Base-by-base conservation (phyloP, 2,113 vertebrate genomes). In the Sula dactylatra region DNA sequence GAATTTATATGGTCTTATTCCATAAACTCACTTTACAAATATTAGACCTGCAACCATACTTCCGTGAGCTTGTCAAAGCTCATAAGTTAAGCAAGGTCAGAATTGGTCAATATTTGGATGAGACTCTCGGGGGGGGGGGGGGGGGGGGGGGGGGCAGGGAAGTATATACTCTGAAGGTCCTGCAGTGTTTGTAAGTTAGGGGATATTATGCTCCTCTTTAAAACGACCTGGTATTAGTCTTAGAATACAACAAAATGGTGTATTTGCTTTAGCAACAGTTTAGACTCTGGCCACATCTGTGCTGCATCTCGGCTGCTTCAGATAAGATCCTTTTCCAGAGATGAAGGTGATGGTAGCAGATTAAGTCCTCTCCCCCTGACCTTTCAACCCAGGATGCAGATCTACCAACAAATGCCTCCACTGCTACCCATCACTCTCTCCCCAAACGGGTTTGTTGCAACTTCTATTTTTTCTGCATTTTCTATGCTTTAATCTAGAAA, bases 1-100 rank as follows among this genome's bases (percentile, higher is more conserved):
- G 62, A 96, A 97, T 97, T 97, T 96, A 97, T 97, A 96, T 61
- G 91, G 70, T 94, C 96, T 95, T 95, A 96, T 93, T 96, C 96
- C 82, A 93, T 93, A 92, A 96, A 97, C 82, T 95, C 59, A 64
- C 93, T 97, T 97, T 94, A 96, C 94, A 97, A 96, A 96, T 95
- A 97, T 93, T 94, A 97, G 96, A 92, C 82, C 73, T 6, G 9
- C 92, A 92, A 95, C 93, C 90, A 91, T 88, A 91, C 85, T 94
- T 96, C 82, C 47, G 6, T 72, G 78, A 90, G 95, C 82, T 97
- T 97, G 95, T 97, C 93, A 97, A 90, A 84, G 87, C 85, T 94
- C 26, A 0, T 89, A 94, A 96, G 73, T 96, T 97, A 97, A 84
- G 76, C 77, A 95, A 95, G 92, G 86, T 97, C 96, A 94, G 64